phyloP scores from a whole-genome alignment of 2,797 vertebrate species.

The Diplodus sargus region DNA sequence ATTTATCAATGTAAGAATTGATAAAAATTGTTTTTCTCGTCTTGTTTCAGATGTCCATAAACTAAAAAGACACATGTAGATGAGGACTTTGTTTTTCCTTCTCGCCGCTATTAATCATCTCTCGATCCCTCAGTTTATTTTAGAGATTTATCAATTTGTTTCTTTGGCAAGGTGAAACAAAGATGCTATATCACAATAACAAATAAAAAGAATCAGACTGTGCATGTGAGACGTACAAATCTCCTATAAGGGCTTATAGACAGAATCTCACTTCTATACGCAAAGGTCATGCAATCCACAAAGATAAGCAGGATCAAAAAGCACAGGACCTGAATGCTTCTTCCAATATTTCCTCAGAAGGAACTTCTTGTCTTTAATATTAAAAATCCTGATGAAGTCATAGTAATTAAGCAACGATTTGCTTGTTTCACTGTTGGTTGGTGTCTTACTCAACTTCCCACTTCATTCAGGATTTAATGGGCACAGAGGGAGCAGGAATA shows the following conservation, averaged over 20 bases:
- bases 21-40: neutral
- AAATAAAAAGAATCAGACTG: too few species aligned
- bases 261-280: too few species aligned
- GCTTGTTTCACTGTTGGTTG: constrained; percentile 23
- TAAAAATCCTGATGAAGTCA: neutral
- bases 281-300: too few species aligned
- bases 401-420: constrained; percentile 19
- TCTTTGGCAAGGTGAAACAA: too few species aligned
- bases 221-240: too few species aligned
- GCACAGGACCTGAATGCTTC: neutral
- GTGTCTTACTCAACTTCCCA: neutral
- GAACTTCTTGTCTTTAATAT: neutral
- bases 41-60: neutral
- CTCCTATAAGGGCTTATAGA: too few species aligned
- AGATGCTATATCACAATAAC: too few species aligned
- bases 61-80: too few species aligned
- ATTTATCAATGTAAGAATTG: too few species aligned
- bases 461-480: constrained; percentile 40
- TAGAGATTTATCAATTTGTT: too few species aligned
- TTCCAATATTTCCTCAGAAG: neutral
- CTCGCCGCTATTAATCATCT: neutral
- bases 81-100: neutral
- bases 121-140: neutral
- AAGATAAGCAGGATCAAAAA: too few species aligned
- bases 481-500: neutral